Base-by-base conservation (phyloP, 2,797 vertebrate species). In the Schizothorax lantsangensis region DNA sequence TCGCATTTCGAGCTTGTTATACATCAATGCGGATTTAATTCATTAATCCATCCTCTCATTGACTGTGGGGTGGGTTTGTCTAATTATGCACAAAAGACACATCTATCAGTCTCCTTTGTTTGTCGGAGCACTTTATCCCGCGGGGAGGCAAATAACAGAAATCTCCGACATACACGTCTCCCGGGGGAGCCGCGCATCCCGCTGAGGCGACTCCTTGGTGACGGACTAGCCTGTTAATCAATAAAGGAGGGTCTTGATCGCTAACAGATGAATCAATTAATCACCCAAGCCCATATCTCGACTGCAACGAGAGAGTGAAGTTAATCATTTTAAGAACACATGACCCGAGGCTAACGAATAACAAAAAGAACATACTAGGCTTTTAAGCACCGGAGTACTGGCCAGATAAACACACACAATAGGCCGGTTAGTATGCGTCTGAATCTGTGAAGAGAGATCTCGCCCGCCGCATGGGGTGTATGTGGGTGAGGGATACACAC, bases 91-190 rank as follows among this genome's bases (percentile, higher is more conserved):
- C 91, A 89, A 91, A 93, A 92, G 86, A 91, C 88, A 89, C 91
- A 94, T 93, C 92, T 85, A 93, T 94, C 93, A 94, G 85, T 89
- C 91, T 87, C 91, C 86, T 91, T 93, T 94, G 92, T 93, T 94
- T 92, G 71, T 79, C 88, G 62, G 85, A 73, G 84, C 87, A 85
- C 91, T 92, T 92, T 86, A 84, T 92, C 88, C 91, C 91, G 79
- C 90, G 91, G 91, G 91, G 82, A 86, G 54, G 82, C 38, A 14
- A 86, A 85, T 86, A 88, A 83, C 88, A 87, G 30, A 86, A 88
- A 74, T 74, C 38, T 79, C 68, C 78, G 33, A 75, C 57, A 38
- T 69, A 91, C 88, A 91, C 85, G 62, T 90, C 84, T 89, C 86
- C 64, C 49, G 36, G 64, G 88, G 86, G 91, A 93, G 33, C 86